Base-by-base conservation (phyloP, 2,113 vertebrate genomes). In the Eurystomus gularis region DNA sequence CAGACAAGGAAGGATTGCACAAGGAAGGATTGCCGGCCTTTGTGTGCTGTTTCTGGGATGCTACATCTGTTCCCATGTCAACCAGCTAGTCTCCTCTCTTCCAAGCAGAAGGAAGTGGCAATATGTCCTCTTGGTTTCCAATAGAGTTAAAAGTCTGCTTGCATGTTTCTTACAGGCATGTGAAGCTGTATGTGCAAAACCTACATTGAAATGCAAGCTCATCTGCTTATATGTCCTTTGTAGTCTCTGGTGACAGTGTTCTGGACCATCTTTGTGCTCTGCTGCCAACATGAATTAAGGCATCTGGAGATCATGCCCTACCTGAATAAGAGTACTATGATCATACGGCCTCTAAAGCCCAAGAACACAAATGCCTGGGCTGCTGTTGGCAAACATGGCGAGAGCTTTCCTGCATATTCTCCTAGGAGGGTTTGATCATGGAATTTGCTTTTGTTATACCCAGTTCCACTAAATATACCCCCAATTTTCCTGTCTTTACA, bases 401-500 rank as follows among this genome's bases (percentile, higher is more conserved):
- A 89, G 65, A 51, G 48, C 31, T 85, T 61, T 79, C 26, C 83
- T 42, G 23, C 8, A 5, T 79, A 13, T 78, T 87, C 61, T 76
- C 29, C 82, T 52, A 52, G 40, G 40, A 81, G 60, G 13, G 48
- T 29, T 65, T 61, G 68, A 31, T 90, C 17, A 7, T 66, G 60
- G 64, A 72, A 35, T 33, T 64, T 78, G 21, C 72, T 84, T 86
- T 48, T 39, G 28, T 77, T 91, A 29, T 35, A 84, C 61, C n/a
- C 28, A 71, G 9, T 86, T 91, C 78, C 69, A 55, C 73, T 65
- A 68, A 82, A 87, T 68, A n/a, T 29, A 44, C 68, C 77, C 79
- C 40, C 26, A 75, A 7, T 91, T 96, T 94, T 95, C 96, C 94
- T 77, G 87, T 79, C 93, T 83, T 88, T 78, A 81, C 91, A 94